These are phyloP conservation scores for Dasyurus viverrinus DNA, from an alignment of 2,113 vertebrate species.

Conservation along the genomic window DNA sequence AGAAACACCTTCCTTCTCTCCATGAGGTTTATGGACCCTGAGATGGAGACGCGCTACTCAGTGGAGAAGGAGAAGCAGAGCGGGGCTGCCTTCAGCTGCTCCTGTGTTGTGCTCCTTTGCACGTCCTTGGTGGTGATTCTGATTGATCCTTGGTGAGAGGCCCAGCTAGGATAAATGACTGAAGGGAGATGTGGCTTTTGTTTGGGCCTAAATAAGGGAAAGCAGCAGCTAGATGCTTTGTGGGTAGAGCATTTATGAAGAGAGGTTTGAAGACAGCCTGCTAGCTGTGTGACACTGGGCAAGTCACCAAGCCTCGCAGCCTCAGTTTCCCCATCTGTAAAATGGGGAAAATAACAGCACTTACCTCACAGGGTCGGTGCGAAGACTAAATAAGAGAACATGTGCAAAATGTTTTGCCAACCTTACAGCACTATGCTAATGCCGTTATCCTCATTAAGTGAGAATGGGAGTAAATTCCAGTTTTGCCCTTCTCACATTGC, in stretches of 20 bases:
- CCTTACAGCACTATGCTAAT: neutral
- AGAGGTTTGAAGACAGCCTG: neutral
- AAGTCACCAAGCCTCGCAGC: neutral
- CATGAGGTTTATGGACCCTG: slow-evolving; percentile 89
- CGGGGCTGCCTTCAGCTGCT: slow-evolving; percentile 93
- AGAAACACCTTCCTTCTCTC: slow-evolving; percentile 88
- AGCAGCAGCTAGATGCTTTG: fast-evolving
- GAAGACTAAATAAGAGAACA: neutral
- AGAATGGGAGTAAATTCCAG: neutral
- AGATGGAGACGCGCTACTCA: slow-evolving; percentile 92
- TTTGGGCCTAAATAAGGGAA: fast-evolving
- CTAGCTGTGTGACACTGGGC: neutral
- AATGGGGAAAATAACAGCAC: too few species aligned
- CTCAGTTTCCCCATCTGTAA: neutral
- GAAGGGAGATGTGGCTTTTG: too few species aligned
- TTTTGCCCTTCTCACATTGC: neutral
- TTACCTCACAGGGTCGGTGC: neutral
- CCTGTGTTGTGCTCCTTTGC: slow-evolving; percentile 92
- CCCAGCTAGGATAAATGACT: neutral
- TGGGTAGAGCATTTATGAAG: neutral
- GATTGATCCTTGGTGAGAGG: slow-evolving; percentile 90
- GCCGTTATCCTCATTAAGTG: neutral
- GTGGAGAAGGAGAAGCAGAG: slow-evolving; percentile 96
- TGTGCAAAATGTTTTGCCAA: neutral
- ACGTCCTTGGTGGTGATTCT: slow-evolving; percentile 90